phyloP scores from a whole-genome alignment of 2,888 invertebrate genomes.

The Malthinus seriepunctatus region DNA sequence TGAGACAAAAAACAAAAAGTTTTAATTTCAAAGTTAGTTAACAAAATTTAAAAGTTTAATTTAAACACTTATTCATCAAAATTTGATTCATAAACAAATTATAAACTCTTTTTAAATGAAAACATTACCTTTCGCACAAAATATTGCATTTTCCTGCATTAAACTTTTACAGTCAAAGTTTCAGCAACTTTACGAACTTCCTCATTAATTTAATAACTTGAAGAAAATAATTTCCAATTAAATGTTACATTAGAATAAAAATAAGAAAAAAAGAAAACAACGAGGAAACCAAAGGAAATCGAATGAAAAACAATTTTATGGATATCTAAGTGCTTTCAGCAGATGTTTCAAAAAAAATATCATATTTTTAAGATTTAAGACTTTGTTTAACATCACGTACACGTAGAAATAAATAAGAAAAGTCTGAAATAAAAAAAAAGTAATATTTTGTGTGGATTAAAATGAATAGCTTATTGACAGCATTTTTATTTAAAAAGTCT shows the following conservation, averaged over 20 bases:
- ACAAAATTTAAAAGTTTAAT: no score
- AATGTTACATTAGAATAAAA: not conserved
- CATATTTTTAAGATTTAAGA: not conserved
- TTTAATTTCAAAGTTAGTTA: no score
- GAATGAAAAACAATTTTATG: slow-evolving; percentile 3
- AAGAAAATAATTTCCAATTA: no score
- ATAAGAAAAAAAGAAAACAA: not conserved
- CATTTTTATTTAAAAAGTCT: not conserved
- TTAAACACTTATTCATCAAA: no score
- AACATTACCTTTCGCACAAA: no score
- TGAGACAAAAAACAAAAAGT: no score
- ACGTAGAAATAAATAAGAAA: slow-evolving; percentile 1
- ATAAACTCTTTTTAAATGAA: no score
- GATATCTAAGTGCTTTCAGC: not conserved
- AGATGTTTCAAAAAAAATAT: slow-evolving; percentile 1
- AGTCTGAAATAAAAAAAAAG: not conserved
- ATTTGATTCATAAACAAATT: no score
- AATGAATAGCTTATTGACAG: not conserved
- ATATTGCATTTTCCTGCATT: no score
- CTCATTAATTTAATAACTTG: no score
- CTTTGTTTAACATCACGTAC: slow-evolving; percentile 3
- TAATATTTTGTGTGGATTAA: not conserved
- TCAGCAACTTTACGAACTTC: no score
- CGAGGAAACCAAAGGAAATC: not conserved
- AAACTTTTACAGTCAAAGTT: no score